phyloP scores from a whole-genome alignment of 64 coral and sea anemone species.

The Actinia equina region DNA sequence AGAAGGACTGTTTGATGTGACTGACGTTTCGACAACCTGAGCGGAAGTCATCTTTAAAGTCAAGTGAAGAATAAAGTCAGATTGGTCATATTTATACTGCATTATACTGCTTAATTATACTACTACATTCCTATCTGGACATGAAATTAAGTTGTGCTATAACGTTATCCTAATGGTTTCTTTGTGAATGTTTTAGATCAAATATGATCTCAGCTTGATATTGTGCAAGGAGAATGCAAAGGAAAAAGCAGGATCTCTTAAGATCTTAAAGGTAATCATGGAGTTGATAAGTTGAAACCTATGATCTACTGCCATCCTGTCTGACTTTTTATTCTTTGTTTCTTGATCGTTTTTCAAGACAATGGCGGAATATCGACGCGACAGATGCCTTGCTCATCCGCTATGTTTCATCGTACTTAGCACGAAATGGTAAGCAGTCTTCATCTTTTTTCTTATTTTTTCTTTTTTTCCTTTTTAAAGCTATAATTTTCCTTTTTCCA shows the following conservation, averaged over 20 bases:
- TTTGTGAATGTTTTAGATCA: constrained; percentile 19
- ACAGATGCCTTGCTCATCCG: constrained; percentile 52
- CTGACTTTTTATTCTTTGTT: not conserved
- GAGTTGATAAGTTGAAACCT: too few species aligned
- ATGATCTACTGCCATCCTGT: too few species aligned
- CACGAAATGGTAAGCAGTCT: constrained; percentile 52
- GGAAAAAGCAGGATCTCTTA: constrained; percentile 25
- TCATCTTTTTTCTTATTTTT: not conserved
- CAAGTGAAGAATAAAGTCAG: too few species aligned
- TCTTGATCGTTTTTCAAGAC: not conserved
- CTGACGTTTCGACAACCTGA: too few species aligned
- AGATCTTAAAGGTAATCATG: constrained; percentile 39
- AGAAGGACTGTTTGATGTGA: too few species aligned
- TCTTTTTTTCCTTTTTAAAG: not conserved
- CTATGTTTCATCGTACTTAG: constrained; percentile 51
- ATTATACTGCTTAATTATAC: too few species aligned
- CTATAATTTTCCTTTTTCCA: not conserved
- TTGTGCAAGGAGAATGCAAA: constrained; percentile 27
- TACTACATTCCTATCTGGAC: too few species aligned
- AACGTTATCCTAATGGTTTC: not conserved
- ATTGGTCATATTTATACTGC: too few species aligned
- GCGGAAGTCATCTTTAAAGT: too few species aligned
- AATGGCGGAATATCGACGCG: constrained; percentile 23
- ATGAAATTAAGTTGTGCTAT: too few species aligned
- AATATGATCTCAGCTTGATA: constrained; percentile 54